Evolutionary conservation across 2,113 vertebrate genomes (phyloP).

Genomic region (Pygoscelis antarcticus): DNA sequence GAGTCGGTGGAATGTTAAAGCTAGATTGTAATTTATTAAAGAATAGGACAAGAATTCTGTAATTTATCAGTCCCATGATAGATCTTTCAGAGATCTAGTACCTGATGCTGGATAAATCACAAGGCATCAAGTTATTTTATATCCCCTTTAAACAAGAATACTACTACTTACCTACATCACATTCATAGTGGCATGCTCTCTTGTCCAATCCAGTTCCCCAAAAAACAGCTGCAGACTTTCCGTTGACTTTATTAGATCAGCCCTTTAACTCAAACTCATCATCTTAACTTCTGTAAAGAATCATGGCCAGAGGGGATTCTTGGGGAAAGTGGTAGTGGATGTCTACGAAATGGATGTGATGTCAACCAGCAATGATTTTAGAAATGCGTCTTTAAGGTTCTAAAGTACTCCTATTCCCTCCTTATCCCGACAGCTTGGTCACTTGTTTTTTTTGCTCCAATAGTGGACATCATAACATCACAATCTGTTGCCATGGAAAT

Average conservation of each 20-base stretch:
- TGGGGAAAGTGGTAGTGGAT: neutral
- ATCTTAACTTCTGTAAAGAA: neutral
- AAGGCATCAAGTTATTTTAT: neutral
- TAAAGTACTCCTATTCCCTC: neutral
- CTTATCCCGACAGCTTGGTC: neutral
- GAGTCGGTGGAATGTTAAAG: neutral
- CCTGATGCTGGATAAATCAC: neutral
- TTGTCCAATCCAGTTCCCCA: neutral
- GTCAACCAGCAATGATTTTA: neutral
- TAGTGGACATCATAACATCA: slow-evolving; percentile 4
- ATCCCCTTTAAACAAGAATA: neutral
- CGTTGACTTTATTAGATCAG: neutral
- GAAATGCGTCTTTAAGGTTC: neutral
- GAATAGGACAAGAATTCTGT: neutral
- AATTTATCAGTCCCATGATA: neutral
- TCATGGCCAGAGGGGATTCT: neutral
- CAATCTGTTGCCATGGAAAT: slow-evolving; percentile 51
- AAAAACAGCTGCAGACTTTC: neutral
- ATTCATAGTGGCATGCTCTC: neutral
- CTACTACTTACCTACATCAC: neutral
- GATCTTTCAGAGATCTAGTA: neutral
- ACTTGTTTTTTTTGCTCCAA: neutral
- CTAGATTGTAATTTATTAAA: neutral
- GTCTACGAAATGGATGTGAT: neutral
- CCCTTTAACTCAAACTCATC: neutral